phyloP scores from a whole-genome alignment of 2,888 invertebrate genomes.

The Lysandra bellargus region DNA sequence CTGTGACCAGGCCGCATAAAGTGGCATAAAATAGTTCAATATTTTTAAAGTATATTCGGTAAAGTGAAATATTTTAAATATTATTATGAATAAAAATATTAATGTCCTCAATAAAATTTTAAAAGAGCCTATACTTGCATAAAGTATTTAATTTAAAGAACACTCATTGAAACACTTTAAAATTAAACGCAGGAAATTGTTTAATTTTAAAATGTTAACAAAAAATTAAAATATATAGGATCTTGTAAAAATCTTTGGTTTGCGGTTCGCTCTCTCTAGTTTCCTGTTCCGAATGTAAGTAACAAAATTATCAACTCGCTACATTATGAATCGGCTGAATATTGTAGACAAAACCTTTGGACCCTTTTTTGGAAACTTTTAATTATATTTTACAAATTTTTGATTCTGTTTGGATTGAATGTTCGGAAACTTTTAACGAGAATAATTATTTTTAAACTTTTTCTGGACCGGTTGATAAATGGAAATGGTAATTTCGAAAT shows the following conservation, averaged over 20 bases:
- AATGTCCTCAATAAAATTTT: no score
- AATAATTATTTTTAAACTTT: constrained; percentile 28
- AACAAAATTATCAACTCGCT: neutral
- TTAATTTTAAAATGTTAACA: no score
- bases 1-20: no score
- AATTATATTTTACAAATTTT: constrained; percentile 30
- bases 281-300: neutral
- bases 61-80: no score
- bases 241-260: neutral
- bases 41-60: no score
- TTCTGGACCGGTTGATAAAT: neutral
- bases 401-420: constrained; percentile 28
- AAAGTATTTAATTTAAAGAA: no score
- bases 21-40: no score
- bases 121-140: no score
- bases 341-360: constrained; percentile 14
- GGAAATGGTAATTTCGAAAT: constrained; percentile 11
- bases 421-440: constrained; percentile 25
- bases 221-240: no score
- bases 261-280: neutral
- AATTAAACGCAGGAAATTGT: no score
- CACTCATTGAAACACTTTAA: no score
- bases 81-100: no score
- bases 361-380: constrained; percentile 21
- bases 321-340: constrained; percentile 22